phyloP scores from a whole-genome alignment of 1,140 invertebrate genomes.

The Aphelinus certus region DNA sequence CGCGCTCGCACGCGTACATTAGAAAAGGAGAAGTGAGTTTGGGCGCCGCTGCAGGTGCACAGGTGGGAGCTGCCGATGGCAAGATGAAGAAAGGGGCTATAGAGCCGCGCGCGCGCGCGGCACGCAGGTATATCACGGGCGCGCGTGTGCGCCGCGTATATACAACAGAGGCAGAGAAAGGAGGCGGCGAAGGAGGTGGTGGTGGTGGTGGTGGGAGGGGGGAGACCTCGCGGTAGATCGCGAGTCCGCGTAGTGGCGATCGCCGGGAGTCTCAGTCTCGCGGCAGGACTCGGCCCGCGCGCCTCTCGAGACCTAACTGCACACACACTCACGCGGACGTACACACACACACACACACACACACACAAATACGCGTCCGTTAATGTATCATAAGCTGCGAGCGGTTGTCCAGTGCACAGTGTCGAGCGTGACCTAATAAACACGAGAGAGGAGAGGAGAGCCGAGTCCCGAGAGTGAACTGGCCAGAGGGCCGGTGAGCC shows the following conservation, averaged over 20 bases:
- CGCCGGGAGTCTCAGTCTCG: constrained; percentile 44
- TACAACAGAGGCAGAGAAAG: background rate
- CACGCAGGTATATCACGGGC: constrained; percentile 3
- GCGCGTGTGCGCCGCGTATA: too few species aligned
- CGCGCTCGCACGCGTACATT: too few species aligned
- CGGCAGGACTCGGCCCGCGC: constrained; percentile 44
- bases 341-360: too few species aligned
- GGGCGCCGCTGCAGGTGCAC: background rate
- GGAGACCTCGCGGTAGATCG: background rate
- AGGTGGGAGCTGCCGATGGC: background rate
- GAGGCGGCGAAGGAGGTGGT: constrained; percentile 4
- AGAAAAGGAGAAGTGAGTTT: background rate
- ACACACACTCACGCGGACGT: too few species aligned
- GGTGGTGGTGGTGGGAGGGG: constrained; percentile 12
- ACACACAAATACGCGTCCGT: too few species aligned
- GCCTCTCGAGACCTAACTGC: constrained; percentile 10
- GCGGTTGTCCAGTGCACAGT: too few species aligned
- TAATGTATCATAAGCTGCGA: too few species aligned
- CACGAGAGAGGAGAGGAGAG: too few species aligned
- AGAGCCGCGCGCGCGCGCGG: background rate
- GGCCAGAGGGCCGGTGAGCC: too few species aligned
- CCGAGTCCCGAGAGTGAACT: too few species aligned
- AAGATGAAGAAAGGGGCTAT: constrained; percentile 30
- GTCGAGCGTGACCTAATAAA: too few species aligned
- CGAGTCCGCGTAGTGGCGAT: background rate